Percentiles rank a stretch among this genome's conserved stretches.
Evolutionary conservation across 2,888 invertebrate species (phyloP).

Genomic region (Nowickia ferox): DNA sequence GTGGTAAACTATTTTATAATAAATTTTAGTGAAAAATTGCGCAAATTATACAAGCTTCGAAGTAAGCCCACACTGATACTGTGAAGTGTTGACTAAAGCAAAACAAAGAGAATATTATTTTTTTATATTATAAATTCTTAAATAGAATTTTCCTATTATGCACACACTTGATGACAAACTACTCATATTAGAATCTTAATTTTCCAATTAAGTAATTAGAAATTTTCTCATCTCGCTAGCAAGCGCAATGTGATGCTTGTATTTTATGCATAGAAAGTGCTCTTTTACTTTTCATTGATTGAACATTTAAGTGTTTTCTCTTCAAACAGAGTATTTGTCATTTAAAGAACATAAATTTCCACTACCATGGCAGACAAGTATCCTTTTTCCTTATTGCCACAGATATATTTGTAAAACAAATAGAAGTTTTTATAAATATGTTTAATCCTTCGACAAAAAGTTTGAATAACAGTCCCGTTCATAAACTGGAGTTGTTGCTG

Average conservation of each 20-base stretch:
- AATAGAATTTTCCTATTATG: neutral
- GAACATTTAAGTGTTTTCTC: neutral
- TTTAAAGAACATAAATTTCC: neutral
- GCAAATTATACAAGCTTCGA: no score
- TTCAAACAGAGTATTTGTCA: slow-evolving; percentile 12
- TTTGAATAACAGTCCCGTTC: no score
- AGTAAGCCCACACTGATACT: no score
- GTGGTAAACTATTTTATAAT: neutral
- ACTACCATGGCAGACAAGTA: neutral
- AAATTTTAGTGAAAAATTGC: no score
- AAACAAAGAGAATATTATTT: neutral
- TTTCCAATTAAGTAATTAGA: slow-evolving; percentile 48
- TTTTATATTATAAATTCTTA: neutral
- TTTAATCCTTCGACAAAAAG: no score
- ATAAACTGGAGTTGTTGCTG: no score
- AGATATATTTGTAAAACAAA: no score
- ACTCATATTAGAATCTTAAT: slow-evolving; percentile 31
- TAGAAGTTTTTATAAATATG: no score
- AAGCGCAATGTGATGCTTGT: neutral
- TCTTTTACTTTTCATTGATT: neutral
- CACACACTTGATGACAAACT: slow-evolving; percentile 15
- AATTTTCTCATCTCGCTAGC: neutral
- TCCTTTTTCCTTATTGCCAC: no score
- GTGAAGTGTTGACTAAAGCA: no score
- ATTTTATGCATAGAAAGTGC: neutral